Evolutionary conservation across 2,888 invertebrate genomes (phyloP).

Genomic region (Drymonia ruficornis): DNA sequence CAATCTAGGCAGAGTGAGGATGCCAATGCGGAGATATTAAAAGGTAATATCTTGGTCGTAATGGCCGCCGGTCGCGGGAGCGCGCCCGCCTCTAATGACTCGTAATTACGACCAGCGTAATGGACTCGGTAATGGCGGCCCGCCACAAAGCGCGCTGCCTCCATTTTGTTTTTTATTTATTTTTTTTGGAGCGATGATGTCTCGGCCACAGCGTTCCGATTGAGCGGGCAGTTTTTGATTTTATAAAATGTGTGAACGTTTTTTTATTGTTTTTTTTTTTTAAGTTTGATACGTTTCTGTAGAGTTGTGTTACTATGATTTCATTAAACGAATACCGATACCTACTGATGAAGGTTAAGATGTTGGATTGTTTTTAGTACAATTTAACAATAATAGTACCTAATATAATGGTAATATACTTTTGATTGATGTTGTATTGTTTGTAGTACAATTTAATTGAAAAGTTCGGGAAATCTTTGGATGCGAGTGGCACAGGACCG

Average conservation of each 20-base stretch:
- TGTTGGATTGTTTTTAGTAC: too few relatives aligned
- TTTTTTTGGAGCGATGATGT: slow-evolving; percentile 49
- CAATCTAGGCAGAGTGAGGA: slow-evolving; percentile 34
- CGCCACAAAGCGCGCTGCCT: slow-evolving; percentile 72
- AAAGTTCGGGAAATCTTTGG: too few relatives aligned
- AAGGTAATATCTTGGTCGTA: slow-evolving; percentile 66
- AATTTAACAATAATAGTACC: too few relatives aligned
- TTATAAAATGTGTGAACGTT: slow-evolving; percentile 50
- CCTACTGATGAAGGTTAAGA: not conserved
- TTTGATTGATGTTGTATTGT: too few relatives aligned
- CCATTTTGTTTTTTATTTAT: slow-evolving; percentile 66
- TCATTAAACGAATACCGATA: too few relatives aligned
- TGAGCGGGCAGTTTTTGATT: slow-evolving; percentile 46
- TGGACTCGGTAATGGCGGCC: slow-evolving; percentile 74
- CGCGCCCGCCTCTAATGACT: slow-evolving; percentile 72
- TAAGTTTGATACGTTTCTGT: slow-evolving; percentile 17
- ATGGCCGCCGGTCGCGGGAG: slow-evolving; percentile 54
- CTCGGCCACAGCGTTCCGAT: slow-evolving; percentile 51
- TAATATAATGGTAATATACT: too few relatives aligned
- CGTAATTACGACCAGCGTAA: slow-evolving; percentile 77
- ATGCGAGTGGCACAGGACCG: too few relatives aligned
- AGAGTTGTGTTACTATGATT: slow-evolving; percentile 16
- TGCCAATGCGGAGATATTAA: slow-evolving; percentile 64
- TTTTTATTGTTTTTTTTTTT: slow-evolving; percentile 24
- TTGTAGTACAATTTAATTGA: too few relatives aligned